A percentile compares a stretch with the other conserved stretches of the same genome.
Conservation (phyloP, 1,140 invertebrate species). For the Zeugodacus cucurbitae region DNA sequence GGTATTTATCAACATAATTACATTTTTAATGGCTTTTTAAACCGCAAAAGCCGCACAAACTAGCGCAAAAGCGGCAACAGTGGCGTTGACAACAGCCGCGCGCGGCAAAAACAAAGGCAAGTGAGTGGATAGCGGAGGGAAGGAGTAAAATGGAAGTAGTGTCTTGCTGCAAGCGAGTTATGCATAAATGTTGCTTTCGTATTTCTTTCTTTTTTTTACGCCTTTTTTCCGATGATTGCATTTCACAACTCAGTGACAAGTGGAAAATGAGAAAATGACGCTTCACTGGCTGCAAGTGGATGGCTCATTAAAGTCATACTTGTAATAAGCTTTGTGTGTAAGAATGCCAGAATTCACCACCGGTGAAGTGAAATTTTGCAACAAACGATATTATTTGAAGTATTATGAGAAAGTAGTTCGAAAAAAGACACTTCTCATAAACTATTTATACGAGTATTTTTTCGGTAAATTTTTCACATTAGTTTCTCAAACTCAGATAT, state of each 20-base stretch:
- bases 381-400: too few species aligned
- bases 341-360: too few species aligned
- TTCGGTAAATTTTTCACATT: too few species aligned
- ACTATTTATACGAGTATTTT: too few species aligned
- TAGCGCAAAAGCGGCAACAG: constrained; percentile 12
- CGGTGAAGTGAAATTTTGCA: too few species aligned
- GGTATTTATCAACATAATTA: constrained; percentile 66
- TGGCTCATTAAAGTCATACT: neutral
- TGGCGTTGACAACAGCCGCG: neutral
- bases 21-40: constrained; percentile 66
- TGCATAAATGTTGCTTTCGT: neutral
- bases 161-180: neutral
- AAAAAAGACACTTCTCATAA: too few species aligned
- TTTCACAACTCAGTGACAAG: constrained; percentile 35
- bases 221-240: constrained; percentile 13
- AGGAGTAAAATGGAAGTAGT: neutral
- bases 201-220: neutral
- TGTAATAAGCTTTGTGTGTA: too few species aligned
- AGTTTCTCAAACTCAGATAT: too few species aligned
- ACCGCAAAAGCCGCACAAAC: constrained; percentile 56
- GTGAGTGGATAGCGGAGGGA: too few species aligned
- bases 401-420: too few species aligned
- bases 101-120: neutral
- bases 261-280: constrained; percentile 28
- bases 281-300: neutral